Conservation (phyloP, 2,113 vertebrate species). For the Osmerus mordax region DNA sequence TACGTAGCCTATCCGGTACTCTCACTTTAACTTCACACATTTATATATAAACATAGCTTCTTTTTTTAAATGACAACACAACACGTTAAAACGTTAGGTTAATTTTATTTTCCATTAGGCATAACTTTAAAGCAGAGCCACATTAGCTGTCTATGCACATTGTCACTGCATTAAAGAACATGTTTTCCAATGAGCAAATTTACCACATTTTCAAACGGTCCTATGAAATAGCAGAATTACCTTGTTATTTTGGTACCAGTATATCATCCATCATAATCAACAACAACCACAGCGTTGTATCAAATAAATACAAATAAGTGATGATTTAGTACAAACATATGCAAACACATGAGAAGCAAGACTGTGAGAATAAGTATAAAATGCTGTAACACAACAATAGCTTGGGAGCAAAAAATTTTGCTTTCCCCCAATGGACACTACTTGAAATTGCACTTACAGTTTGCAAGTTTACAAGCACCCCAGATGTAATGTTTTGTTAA, state of each 20-base stretch:
- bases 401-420: conserved; percentile 36
- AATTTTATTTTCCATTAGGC: conserved; percentile 53
- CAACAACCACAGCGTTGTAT: conserved; percentile 22
- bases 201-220: too few relatives aligned
- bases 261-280: conserved; percentile 23
- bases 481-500: conserved; percentile 11
- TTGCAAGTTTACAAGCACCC: conserved; percentile 20
- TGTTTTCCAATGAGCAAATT: too few relatives aligned
- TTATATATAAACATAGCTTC: too few relatives aligned
- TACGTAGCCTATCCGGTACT: neutral
- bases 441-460: conserved; percentile 58
- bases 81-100: conserved; percentile 33
- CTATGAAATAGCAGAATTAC: neutral
- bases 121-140: conserved; percentile 32
- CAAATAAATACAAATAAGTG: conserved; percentile 66
- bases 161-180: conserved; percentile 8
- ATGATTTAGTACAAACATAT: conserved; percentile 46
- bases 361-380: conserved; percentile 18
- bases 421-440: conserved; percentile 14
- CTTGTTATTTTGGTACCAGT: conserved; percentile 8
- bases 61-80: neutral
- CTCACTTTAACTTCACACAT: neutral
- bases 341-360: conserved; percentile 37
- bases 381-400: neutral
- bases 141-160: conserved; percentile 2